Evolutionary conservation across 2,113 vertebrate genomes (phyloP).

Genomic region (Sporophila hypoxantha): DNA sequence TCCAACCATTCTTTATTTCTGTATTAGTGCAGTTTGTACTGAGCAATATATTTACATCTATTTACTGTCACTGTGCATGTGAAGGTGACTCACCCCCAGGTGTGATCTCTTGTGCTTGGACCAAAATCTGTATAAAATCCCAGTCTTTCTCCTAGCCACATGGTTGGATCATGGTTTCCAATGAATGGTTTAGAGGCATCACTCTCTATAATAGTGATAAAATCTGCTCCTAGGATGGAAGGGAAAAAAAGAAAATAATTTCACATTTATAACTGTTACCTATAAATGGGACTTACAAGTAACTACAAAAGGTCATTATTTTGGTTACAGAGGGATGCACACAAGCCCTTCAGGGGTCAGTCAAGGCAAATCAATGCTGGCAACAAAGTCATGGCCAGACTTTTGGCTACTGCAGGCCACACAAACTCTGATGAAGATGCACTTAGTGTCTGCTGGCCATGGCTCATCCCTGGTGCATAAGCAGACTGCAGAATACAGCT

Average conservation of each 20-base stretch:
- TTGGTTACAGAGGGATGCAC: not conserved
- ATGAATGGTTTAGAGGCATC: conserved; percentile 72
- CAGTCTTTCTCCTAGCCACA: conserved; percentile 71
- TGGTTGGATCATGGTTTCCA: conserved; percentile 70
- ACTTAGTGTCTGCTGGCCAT: not conserved
- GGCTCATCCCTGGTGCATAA: not conserved
- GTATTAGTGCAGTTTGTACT: not conserved
- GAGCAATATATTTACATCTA: not conserved
- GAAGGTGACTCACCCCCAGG: conserved; percentile 67
- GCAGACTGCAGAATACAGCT: not conserved
- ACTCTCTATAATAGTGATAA: conserved; percentile 74
- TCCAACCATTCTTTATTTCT: not conserved
- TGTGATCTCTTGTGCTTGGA: conserved; percentile 73
- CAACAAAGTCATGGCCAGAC: not conserved
- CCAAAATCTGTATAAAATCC: conserved; percentile 76
- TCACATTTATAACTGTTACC: not conserved
- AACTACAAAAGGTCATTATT: not conserved
- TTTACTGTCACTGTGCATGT: not conserved
- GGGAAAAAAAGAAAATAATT: not conserved
- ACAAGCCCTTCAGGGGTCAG: not conserved
- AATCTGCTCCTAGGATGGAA: conserved; percentile 60
- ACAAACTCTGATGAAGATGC: not conserved
- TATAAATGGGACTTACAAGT: not conserved
- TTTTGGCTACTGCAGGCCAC: not conserved
- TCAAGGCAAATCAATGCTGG: not conserved